Evolutionary conservation across 2,797 vertebrate species (phyloP).

Genomic region (Leuciscus waleckii): DNA sequence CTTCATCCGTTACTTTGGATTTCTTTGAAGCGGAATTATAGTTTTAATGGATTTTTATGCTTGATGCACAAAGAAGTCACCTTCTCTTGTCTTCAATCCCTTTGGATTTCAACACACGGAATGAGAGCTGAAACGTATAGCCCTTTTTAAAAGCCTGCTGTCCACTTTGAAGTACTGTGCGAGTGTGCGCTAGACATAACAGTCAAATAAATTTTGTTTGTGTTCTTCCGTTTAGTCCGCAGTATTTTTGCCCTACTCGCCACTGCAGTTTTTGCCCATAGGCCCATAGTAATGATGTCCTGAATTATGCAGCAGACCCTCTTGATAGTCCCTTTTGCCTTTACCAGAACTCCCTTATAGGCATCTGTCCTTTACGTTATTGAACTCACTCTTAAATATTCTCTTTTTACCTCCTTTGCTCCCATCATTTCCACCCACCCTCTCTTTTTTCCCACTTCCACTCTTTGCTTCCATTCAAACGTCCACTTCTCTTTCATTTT

Average conservation of each 20-base stretch:
- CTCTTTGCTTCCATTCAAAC: slow-evolving; percentile 5
- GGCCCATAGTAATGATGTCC: slow-evolving; percentile 66
- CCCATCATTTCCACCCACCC: slow-evolving; percentile 1
- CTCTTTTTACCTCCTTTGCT: slow-evolving; percentile 12
- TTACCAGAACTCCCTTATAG: slow-evolving; percentile 46
- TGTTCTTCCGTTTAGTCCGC: slow-evolving; percentile 3
- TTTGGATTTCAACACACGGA: not conserved
- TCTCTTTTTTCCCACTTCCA: not conserved
- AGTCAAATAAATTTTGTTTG: slow-evolving; percentile 1
- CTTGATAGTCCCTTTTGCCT: slow-evolving; percentile 51
- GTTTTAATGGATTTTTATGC: slow-evolving; percentile 44
- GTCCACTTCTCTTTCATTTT: not conserved
- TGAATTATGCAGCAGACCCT: slow-evolving; percentile 69
- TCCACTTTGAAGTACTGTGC: not conserved
- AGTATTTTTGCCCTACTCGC: slow-evolving; percentile 5
- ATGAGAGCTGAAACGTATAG: not conserved
- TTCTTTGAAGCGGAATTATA: slow-evolving; percentile 40
- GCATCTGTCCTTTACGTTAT: slow-evolving; percentile 41
- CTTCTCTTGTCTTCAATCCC: not conserved
- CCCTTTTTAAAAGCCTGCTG: not conserved
- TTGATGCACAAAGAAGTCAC: slow-evolving; percentile 28
- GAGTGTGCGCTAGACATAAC: not conserved
- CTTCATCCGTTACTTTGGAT: slow-evolving; percentile 25
- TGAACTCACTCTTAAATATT: slow-evolving; percentile 37
- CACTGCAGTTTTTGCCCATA: slow-evolving; percentile 58